Evolutionary conservation across 2,888 invertebrate species (phyloP).

Genomic region (Masnerella sp.): DNA sequence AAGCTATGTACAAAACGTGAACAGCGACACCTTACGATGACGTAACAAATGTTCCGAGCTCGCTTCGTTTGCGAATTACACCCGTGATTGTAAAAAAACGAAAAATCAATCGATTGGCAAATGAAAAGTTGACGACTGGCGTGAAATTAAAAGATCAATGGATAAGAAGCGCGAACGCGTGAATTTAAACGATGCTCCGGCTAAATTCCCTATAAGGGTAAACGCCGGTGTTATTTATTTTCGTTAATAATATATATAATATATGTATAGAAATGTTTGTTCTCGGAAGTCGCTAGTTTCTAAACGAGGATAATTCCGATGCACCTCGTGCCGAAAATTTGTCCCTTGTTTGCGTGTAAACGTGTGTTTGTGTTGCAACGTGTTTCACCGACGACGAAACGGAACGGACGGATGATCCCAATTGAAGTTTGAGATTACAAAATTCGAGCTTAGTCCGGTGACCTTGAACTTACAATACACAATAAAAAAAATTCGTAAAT

Average conservation of each 20-base stretch:
- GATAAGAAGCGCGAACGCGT: slow-evolving; percentile 17
- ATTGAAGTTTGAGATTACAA: slow-evolving; percentile 13
- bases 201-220: too few species aligned
- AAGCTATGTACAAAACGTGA: slow-evolving; percentile 49
- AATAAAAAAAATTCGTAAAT: too few species aligned
- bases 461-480: neutral
- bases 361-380: neutral
- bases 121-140: neutral
- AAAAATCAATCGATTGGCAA: neutral
- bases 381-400: slow-evolving; percentile 17
- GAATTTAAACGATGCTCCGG: too few species aligned
- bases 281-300: slow-evolving; percentile 43
- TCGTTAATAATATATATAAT: slow-evolving; percentile 35
- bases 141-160: neutral
- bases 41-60: neutral
- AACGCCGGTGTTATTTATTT: neutral
- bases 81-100: neutral
- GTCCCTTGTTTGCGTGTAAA: neutral
- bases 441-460: slow-evolving; percentile 16
- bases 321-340: slow-evolving; percentile 17
- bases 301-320: slow-evolving; percentile 28
- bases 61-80: slow-evolving; percentile 9
- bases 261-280: slow-evolving; percentile 39
- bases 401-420: slow-evolving; percentile 43
- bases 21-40: slow-evolving; percentile 28